A percentile compares a stretch with the other conserved stretches of the same genome.
phyloP scores from a whole-genome alignment of 2,888 invertebrate genomes.

The Thereva unica region DNA sequence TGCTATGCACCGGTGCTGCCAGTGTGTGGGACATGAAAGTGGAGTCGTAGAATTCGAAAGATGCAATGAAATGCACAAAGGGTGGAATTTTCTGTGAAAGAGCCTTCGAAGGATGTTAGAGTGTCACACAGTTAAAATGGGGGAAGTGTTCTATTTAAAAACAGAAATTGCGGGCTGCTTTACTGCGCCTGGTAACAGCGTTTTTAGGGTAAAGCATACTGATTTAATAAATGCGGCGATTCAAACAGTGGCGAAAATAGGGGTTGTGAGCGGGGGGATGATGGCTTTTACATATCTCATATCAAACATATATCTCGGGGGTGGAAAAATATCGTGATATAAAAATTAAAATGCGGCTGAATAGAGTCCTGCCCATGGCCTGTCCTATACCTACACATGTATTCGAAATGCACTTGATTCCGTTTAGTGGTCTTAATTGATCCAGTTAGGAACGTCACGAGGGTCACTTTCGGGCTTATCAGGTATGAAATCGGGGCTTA shows the following conservation, averaged over 20 bases:
- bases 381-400: neutral
- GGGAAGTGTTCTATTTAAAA: slow-evolving; percentile 34
- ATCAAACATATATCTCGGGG: neutral
- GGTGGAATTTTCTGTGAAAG: slow-evolving; percentile 25
- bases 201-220: slow-evolving; percentile 29
- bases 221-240: slow-evolving; percentile 24
- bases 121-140: slow-evolving; percentile 43
- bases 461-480: too few species aligned
- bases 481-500: too few species aligned
- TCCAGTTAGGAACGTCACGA: too few species aligned
- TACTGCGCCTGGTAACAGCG: slow-evolving; percentile 26
- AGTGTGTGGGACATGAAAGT: slow-evolving; percentile 5
- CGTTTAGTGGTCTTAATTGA: slow-evolving; percentile 31
- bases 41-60: slow-evolving; percentile 28
- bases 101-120: slow-evolving; percentile 43
- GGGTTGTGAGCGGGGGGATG: too few species aligned
- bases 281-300: slow-evolving; percentile 6
- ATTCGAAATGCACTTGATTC: slow-evolving; percentile 29
- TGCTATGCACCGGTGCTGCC: slow-evolving; percentile 5
- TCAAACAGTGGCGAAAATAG: neutral
- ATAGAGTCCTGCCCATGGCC: neutral
- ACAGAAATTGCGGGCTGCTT: neutral
- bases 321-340: neutral
- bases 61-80: slow-evolving; percentile 38
- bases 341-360: neutral